Base-by-base conservation (phyloP, 2,797 vertebrate genomes). In the Xyrichtys novacula region DNA sequence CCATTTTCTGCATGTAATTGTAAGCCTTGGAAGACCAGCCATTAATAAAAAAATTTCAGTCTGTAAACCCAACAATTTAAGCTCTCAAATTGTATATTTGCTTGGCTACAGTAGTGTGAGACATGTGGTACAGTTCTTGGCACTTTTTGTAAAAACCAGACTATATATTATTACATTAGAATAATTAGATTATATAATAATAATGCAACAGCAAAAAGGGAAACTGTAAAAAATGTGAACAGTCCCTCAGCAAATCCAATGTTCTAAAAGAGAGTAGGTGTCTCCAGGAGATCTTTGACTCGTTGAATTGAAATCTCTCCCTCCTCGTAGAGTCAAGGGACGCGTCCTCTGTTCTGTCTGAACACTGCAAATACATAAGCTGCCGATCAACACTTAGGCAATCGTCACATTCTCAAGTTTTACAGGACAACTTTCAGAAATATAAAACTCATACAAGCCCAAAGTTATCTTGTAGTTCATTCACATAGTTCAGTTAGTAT, bases 231-330 rank as follows among this genome's bases (percentile, higher is more conserved):
- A 62, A 56, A 28, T 2, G 22, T 44, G 15, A 48, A 59, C 44
- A 1, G 57, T 56, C 44, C 50, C n/a, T 12, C 52, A 25, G 43
- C 38, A 75, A 75, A 62, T 9, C 55, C 38, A 38, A 25, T 11
- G n/a, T 22, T 65, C 0, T 7, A 44, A 61, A 68, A 64, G 12
- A 46, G 14, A 42, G 19, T 19, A 40, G 7, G 17, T 6, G 1
- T 38, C 34, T 32, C 17, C 3, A 40, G 49, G 20, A 26, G 16
- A 19, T 55, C 15, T 53, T 19, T 46, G 16, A 73, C 62, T 32
- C 67, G n/a, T 63, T 66, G 2, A 10, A 40, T 38, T 31, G 58
- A 74, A 40, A 56, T 61, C 48, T 44, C 44, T 38, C n/a, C 56
- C 11, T 25, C 43, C 43, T 7, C 15, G 3, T 8, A 1, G 17